Evolutionary conservation across 2,113 vertebrate species (phyloP).

Genomic region (Philantomba maxwellii): DNA sequence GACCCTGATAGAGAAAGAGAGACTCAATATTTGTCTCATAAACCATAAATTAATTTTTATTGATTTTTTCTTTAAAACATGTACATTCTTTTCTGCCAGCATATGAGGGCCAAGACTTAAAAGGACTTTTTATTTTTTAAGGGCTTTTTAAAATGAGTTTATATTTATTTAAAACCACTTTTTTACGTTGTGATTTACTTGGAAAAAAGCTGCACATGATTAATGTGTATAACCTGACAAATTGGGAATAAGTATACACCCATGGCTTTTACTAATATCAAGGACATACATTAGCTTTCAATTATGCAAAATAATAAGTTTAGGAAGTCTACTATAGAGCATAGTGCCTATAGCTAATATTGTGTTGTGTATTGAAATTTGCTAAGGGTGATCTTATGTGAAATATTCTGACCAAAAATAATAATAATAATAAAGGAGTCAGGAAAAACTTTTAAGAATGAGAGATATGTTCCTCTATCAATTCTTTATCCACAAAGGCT

Average conservation of each 20-base stretch:
- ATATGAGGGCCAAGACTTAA: slow-evolving; percentile 42
- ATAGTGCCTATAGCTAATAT: neutral
- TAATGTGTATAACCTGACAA: neutral
- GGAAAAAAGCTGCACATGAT: neutral
- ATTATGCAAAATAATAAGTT: neutral
- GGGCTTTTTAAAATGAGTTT: slow-evolving; percentile 57
- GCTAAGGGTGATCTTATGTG: neutral
- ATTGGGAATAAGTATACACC: neutral
- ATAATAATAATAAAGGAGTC: neutral
- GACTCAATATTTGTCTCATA: neutral
- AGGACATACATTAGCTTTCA: neutral
- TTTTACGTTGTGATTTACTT: neutral
- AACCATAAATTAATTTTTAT: neutral
- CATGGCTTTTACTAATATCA: no score
- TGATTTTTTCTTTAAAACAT: slow-evolving; percentile 31
- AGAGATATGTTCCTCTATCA: no score
- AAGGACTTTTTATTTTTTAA: neutral
- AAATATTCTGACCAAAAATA: neutral
- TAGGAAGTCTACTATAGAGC: neutral
- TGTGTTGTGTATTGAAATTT: neutral
- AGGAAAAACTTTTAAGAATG: no score
- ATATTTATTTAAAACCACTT: slow-evolving; percentile 22
- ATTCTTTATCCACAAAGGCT: no score
- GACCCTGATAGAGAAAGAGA: neutral
- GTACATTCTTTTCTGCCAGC: slow-evolving; percentile 39